Percentiles rank a stretch among this genome's conserved stretches.
These are phyloP conservation scores for Tautogolabrus adspersus DNA, from an alignment of 2,113 vertebrate genomes.

Conservation along the genomic window DNA sequence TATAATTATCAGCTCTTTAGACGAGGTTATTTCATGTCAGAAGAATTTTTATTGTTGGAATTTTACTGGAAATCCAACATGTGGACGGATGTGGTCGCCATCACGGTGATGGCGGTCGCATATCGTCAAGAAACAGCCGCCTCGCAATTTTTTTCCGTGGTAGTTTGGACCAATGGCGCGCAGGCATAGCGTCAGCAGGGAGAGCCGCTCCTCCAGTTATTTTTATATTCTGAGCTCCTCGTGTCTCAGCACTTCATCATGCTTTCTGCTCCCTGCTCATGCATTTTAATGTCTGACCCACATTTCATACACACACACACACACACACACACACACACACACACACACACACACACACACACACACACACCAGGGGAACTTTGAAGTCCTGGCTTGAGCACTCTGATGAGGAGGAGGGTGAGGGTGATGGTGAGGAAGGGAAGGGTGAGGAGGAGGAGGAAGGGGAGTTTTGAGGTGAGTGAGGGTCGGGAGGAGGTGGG, in stretches of 20 bases:
- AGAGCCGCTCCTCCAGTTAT: slow-evolving; percentile 64
- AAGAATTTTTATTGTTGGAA: neutral
- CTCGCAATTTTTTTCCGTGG: neutral
- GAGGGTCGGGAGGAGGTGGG: slow-evolving; percentile 26
- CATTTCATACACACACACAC: slow-evolving; percentile 70
- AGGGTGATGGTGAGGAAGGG: slow-evolving; percentile 36
- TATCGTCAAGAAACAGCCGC: slow-evolving; percentile 20
- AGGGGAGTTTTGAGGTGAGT: neutral
- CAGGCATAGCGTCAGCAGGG: slow-evolving; percentile 40
- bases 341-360: slow-evolving; percentile 50
- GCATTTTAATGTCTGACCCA: slow-evolving; percentile 85
- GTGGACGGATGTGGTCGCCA: neutral
- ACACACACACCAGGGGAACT: slow-evolving; percentile 53
- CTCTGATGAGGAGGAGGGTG: slow-evolving; percentile 28
- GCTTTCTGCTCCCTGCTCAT: slow-evolving; percentile 77
- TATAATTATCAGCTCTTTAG: neutral
- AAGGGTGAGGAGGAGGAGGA: neutral
- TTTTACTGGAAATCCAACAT: slow-evolving; percentile 15
- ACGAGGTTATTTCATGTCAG: neutral
- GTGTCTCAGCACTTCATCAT: slow-evolving; percentile 77
- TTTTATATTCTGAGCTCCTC: slow-evolving; percentile 72
- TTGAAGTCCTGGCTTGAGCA: slow-evolving; percentile 58
- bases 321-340: slow-evolving; percentile 30
- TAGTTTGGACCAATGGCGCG: slow-evolving; percentile 44
- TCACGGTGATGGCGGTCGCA: slow-evolving; percentile 7